Base-by-base conservation (phyloP, 2,888 invertebrate species). In the Macrophya alboannulata region DNA sequence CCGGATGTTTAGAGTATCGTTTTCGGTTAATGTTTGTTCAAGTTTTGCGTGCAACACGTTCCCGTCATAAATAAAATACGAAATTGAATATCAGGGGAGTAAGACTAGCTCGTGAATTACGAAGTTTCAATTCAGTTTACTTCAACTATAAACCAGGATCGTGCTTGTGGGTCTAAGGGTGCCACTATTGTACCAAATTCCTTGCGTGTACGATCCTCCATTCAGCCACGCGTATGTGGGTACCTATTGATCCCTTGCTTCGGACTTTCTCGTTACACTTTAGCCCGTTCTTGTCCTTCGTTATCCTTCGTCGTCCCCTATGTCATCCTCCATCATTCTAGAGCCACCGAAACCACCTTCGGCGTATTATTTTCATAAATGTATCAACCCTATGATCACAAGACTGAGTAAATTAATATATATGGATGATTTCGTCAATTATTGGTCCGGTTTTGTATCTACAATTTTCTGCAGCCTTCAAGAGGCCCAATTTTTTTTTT, bases 221-320 rank as follows among this genome's bases (percentile, higher is more conserved):
- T 71, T 71, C 71, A 71, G 37, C 71, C 8, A 45, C 72, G 9
- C 85, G 83, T 86, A 79, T 84, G 85, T 86, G 79, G 81, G 88
- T 89, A 31, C 3, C 31, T 31, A 90, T 90, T 89, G 89, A 90
- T 89, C 87, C 86, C 48, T 86, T 86, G 76, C 48, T 76, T 31
- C 25, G 15, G 21, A 76, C 51, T 76, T 51, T 76, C 48, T 25
- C 51, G 25, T 17, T 51, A 76, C 15, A 51, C 76, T 76, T 76
- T 15, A 31, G 17, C 48, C 76, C 25, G 59, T 43, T 17, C 5
- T 51, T 25, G 4, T 45, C 74, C 43, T 74, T 45, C 45, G 12
- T 74, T 48, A 45, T 43, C 76, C 31, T 31, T 51, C 17, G 31
- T n/a, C 5, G 10, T 72, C 72, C 72, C 43, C 4, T 3, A 43